Base-by-base conservation (phyloP, 2,797 vertebrate genomes). In the Momotus momota region DNA sequence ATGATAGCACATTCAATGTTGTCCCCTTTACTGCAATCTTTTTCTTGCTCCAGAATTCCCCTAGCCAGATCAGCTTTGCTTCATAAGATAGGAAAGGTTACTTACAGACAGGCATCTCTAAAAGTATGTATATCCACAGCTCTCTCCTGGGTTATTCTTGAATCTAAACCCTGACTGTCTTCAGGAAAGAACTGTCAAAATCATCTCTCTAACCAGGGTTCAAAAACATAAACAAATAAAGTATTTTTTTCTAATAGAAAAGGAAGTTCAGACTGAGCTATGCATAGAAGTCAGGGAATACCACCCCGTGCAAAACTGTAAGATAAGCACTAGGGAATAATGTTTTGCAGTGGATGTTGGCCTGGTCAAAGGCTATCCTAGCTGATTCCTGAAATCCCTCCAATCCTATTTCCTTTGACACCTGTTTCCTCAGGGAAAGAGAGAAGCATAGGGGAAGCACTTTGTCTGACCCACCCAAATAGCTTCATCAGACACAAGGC, bases 371-470 rank as follows among this genome's bases (percentile, higher is more conserved):
- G 33, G 38, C 81, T 73, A 73, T 48, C 73, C 48, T 48, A 80
- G 31, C 16, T 21, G 1, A 38, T 82, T 81, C 58, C 83, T 86
- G 85, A 94, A 96, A 87, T 75, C 67, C n/a, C 60, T 86, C 71
- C 86, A 95, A 27, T 40, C 55, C 54, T 71, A 45, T 60, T 94
- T 95, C 64, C 83, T 93, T 78, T 5, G 1, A 90, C 83, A 92
- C 77, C 73, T 92, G 70, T 18, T 86, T 94, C 79, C 93, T 85
- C 75, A 19, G 25, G 83, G 83, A 52, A 88, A 70, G 70, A 92
- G 31, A 88, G 64, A 77, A 92, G 27, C 4, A 0, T 11, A 73
- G 25, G 65, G 78, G 82, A 93, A 90, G 60, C 71, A 82, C 92
- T 78, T 80, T 75, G 74, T 73, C 83, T 90, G 52, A 72, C 64